phyloP scores from a whole-genome alignment of 2,888 invertebrate species.

The Caenorhabditis panamensis region DNA sequence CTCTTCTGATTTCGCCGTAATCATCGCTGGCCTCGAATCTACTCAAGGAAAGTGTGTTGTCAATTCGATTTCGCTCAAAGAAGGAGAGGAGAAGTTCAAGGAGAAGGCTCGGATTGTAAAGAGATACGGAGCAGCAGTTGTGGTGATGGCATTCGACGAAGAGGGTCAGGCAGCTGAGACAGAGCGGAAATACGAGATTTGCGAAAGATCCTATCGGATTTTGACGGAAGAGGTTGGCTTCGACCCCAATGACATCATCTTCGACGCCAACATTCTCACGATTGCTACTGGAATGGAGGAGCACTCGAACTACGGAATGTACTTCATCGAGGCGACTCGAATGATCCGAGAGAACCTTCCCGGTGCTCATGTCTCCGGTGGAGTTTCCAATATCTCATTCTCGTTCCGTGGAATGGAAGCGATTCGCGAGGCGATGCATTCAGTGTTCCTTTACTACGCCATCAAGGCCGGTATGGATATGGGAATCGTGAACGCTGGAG shows the following conservation, averaged over 20 bases:
- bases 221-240: slow-evolving; percentile 84
- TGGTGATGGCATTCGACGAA: slow-evolving; percentile 85
- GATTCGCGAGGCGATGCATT: slow-evolving; percentile 74
- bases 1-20: slow-evolving; percentile 84
- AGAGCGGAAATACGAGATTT: slow-evolving; percentile 84
- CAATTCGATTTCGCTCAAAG: slow-evolving; percentile 85
- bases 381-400: slow-evolving; percentile 85
- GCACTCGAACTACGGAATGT: slow-evolving; percentile 84
- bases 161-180: slow-evolving; percentile 84
- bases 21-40: slow-evolving; percentile 84
- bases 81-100: slow-evolving; percentile 84
- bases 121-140: slow-evolving; percentile 84
- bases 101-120: slow-evolving; percentile 83
- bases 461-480: slow-evolving; percentile 85
- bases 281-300: slow-evolving; percentile 85
- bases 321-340: slow-evolving; percentile 84
- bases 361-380: slow-evolving; percentile 84
- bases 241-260: slow-evolving; percentile 84
- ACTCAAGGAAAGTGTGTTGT: slow-evolving; percentile 84
- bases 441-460: slow-evolving; percentile 85
- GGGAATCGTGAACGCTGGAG: slow-evolving; percentile 85
- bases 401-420: slow-evolving; percentile 85
- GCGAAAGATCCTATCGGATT: slow-evolving; percentile 83
- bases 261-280: slow-evolving; percentile 85
- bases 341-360: slow-evolving; percentile 83